phyloP scores from a whole-genome alignment of 2,888 invertebrate species.

The Apoda limacodes region DNA sequence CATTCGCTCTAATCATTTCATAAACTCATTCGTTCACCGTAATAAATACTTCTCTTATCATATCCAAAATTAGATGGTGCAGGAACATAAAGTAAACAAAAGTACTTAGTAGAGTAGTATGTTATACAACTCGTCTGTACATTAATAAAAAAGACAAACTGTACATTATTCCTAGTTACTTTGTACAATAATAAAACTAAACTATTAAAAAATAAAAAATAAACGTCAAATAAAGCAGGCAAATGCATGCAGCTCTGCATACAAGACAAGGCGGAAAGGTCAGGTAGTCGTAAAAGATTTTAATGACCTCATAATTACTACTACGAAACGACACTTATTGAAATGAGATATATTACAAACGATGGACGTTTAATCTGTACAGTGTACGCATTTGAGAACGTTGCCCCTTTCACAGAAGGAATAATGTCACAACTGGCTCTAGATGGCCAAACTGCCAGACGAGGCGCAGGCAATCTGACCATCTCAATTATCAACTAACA shows the following conservation, averaged over 20 bases:
- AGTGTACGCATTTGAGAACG: conserved; percentile 73
- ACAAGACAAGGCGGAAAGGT: conserved; percentile 75
- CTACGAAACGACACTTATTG: conserved; percentile 79
- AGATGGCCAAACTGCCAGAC: conserved; percentile 66
- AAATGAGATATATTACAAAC: conserved; percentile 68
- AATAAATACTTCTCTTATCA: conserved; percentile 81
- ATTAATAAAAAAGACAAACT: conserved; percentile 62
- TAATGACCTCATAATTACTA: conserved; percentile 67
- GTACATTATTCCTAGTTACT: conserved; percentile 62
- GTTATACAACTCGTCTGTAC: conserved; percentile 67
- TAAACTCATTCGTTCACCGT: conserved; percentile 57
- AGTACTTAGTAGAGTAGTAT: conserved; percentile 65
- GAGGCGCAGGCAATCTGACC: conserved; percentile 50
- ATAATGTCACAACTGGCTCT: conserved; percentile 86
- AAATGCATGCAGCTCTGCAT: conserved; percentile 75
- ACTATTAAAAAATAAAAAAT: conserved; percentile 67
- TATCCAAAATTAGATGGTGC: conserved; percentile 77
- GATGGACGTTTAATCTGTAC: conserved; percentile 67
- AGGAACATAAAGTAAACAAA: conserved; percentile 75
- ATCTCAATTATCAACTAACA: conserved; percentile 51
- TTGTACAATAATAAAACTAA: conserved; percentile 66
- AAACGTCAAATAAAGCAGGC: conserved; percentile 78
- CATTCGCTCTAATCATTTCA: conserved; percentile 43
- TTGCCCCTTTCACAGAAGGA: conserved; percentile 89
- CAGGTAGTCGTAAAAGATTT: conserved; percentile 75